Percentiles rank a stretch among this genome's conserved stretches.
phyloP scores from a whole-genome alignment of 1,140 invertebrate genomes.

The Eulimnadia texana region DNA sequence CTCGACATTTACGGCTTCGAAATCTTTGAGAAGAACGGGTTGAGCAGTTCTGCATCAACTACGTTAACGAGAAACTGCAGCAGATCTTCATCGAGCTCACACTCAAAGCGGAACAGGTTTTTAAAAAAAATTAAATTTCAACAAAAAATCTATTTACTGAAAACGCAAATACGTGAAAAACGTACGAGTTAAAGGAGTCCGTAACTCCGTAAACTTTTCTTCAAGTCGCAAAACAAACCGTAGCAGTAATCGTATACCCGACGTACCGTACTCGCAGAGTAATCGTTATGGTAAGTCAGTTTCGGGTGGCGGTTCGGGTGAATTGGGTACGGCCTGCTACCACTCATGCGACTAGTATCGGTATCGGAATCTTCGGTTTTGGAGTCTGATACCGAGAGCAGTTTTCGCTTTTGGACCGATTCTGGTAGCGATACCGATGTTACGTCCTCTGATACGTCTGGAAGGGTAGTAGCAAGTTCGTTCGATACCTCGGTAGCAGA shows the following conservation, averaged over 20 bases:
- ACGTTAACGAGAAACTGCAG: slow-evolving; percentile 72
- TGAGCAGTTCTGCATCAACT: slow-evolving; percentile 85
- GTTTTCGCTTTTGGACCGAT: background rate
- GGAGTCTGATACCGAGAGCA: background rate
- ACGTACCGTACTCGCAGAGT: background rate
- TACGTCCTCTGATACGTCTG: too few relatives aligned
- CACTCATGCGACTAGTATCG: background rate
- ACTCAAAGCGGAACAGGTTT: slow-evolving; percentile 51
- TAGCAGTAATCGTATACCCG: slow-evolving; percentile 12
- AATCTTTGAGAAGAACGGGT: slow-evolving; percentile 51
- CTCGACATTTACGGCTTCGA: slow-evolving; percentile 54
- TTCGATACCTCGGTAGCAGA: too few relatives aligned
- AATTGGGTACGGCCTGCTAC: background rate
- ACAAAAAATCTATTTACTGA: background rate
- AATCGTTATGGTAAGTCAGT: background rate
- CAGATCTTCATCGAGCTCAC: slow-evolving; percentile 65
- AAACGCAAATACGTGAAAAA: background rate
- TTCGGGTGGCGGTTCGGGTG: background rate
- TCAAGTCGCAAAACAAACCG: slow-evolving; percentile 9
- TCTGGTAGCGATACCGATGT: too few relatives aligned
- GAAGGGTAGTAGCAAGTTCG: too few relatives aligned
- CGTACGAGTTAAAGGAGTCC: background rate
- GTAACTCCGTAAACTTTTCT: background rate
- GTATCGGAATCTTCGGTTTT: background rate
- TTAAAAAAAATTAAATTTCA: background rate